Base-by-base conservation (phyloP, 2,888 invertebrate species). In the Ariolimax columbianus region DNA sequence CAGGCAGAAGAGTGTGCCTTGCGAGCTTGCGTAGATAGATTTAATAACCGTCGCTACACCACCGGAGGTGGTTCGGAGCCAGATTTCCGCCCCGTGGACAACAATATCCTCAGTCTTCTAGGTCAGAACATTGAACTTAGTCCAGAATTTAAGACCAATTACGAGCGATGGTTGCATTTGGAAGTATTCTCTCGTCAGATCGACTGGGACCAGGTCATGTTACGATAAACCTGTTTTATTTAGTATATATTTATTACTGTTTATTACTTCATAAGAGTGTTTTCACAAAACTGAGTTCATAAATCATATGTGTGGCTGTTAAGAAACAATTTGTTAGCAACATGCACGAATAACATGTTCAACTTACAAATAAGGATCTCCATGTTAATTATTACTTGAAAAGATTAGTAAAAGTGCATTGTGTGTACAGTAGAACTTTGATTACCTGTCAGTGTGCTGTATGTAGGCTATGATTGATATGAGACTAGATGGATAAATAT, bases 1-100 rank as follows among this genome's bases (percentile, higher is more conserved):
- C 96, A 99, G 95, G 98, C 97, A 55, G 99, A 99, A 94, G 99
- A 99, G 94, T 98, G 98, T 94, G 97, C 98, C 23, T 95, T 99
- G 85, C 96, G 99, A 87, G 97, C 97, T 0, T 97, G 97, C 89
- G 99, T 99, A 3, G 99, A 99, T 95, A 96, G 98, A 86, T 99
- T 99, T 93, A 99, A 99, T 94, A 96, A 97, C 92, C 96, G 99
- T 30, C 96, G 99, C 38, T 96, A 99, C 88, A 96, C 96, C 38
- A 96, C 96, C n/a, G 90, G 89, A 23, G 92, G 92, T 77, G 91
- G 93, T 11, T 95, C 91, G 95, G 95, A 95, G 87, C 94, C 95
- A 11, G 95, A 96, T 87, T 95, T 95, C 90, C 95, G 95, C 88
- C 95, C 95, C 95, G 96, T 97, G 47, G 98, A 98, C 94, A 97